Conservation (phyloP, 2,113 vertebrate genomes). For the Mustelus asterias region DNA sequence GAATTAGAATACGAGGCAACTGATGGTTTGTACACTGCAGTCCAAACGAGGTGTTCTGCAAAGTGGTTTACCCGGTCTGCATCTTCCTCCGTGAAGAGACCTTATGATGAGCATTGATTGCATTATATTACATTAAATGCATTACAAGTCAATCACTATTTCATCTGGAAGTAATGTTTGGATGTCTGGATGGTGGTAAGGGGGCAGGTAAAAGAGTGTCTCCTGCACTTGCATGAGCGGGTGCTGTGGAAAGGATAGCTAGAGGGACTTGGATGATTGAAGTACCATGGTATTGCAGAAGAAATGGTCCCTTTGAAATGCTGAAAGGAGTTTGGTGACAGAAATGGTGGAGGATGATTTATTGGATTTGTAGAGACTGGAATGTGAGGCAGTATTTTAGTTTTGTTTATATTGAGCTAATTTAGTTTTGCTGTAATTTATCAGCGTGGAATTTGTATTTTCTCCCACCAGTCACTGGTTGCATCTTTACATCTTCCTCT, state of each 20-base stretch:
- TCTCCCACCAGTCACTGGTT: not conserved
- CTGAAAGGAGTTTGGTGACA: not conserved
- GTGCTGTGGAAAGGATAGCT: not conserved
- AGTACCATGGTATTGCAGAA: not conserved
- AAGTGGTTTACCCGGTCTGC: not conserved
- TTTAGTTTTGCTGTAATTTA: not conserved
- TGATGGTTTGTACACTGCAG: not conserved
- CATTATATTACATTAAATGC: not conserved
- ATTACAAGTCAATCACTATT: not conserved
- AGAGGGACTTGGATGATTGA: not conserved
- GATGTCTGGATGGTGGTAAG: not conserved
- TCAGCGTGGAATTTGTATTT: not conserved
- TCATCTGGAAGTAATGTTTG: not conserved
- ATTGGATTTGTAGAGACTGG: not conserved
- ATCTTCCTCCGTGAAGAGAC: not conserved
- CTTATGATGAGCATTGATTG: not conserved
- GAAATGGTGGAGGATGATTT: not conserved
- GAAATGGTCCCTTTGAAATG: not conserved
- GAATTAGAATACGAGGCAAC: not conserved
- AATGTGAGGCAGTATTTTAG: too few relatives aligned
- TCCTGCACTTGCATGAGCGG: not conserved
- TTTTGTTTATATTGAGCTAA: not conserved
- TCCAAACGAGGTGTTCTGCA: not conserved
- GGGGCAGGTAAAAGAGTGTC: too few relatives aligned
- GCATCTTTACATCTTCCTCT: too few relatives aligned